Conservation (phyloP, 2,888 invertebrate species). For the Malacosoma neustria region DNA sequence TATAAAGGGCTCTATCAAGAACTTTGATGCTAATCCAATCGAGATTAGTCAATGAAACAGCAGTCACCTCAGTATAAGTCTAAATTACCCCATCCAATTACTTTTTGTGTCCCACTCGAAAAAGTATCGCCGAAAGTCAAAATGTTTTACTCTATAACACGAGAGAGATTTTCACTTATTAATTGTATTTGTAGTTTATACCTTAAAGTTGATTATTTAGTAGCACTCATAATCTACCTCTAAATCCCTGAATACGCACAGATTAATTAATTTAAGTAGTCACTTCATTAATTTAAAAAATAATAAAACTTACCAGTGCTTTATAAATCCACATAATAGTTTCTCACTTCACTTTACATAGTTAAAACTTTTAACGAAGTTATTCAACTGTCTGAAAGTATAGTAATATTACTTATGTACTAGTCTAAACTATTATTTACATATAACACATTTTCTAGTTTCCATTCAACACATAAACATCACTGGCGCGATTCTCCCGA, state of each 20-base stretch:
- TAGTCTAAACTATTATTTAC: background rate
- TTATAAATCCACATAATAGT: constrained; percentile 2
- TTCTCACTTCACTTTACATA: background rate
- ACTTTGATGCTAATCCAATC: no score
- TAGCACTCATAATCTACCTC: no score
- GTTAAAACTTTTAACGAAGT: background rate
- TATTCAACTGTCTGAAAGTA: background rate
- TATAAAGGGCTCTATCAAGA: no score
- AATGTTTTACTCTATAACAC: no score
- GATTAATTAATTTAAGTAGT: background rate
- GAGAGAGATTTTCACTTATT: no score
- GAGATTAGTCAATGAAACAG: no score
- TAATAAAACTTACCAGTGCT: constrained; percentile 1
- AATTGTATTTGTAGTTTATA: no score
- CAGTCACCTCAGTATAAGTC: no score
- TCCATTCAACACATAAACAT: constrained; percentile 1
- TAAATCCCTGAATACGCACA: background rate
- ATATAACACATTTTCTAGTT: constrained; percentile 1
- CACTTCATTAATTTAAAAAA: background rate
- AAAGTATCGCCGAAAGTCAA: no score
- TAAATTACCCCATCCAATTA: no score
- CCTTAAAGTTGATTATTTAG: no score
- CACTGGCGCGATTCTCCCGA: constrained; percentile 15
- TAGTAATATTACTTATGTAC: background rate
- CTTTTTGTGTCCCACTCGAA: no score